phyloP scores from a whole-genome alignment of 2,797 vertebrate genomes.

The Fistularia tabacaria region DNA sequence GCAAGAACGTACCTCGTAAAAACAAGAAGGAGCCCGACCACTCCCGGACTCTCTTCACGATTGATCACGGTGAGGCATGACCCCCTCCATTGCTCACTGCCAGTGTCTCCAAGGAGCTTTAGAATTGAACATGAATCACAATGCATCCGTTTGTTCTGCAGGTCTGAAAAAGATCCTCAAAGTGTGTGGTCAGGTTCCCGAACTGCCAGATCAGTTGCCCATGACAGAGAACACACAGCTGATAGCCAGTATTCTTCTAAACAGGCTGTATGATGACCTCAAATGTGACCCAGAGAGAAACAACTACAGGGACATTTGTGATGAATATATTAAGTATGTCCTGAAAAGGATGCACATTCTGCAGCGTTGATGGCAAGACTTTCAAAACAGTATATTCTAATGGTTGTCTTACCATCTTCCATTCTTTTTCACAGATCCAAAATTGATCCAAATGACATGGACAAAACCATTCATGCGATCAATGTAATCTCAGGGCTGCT shows the following conservation, averaged over 20 bases:
- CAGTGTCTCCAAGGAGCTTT: too few species aligned
- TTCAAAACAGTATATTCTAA: neutral
- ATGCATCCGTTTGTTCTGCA: slow-evolving; percentile 42
- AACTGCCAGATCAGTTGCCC: slow-evolving; percentile 87
- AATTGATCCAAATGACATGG: slow-evolving; percentile 95
- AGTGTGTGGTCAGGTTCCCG: slow-evolving; percentile 91
- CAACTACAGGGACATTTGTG: slow-evolving; percentile 86
- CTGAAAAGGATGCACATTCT: neutral
- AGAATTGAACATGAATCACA: neutral
- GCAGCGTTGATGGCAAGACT: neutral
- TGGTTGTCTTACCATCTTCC: neutral
- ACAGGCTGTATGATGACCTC: slow-evolving; percentile 89
- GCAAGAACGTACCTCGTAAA: slow-evolving; percentile 88
- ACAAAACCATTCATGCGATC: slow-evolving; percentile 92
- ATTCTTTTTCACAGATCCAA: slow-evolving; percentile 75
- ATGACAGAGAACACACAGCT: slow-evolving; percentile 93
- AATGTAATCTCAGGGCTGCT: slow-evolving; percentile 90
- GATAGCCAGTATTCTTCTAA: slow-evolving; percentile 90
- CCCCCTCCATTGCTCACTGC: neutral
- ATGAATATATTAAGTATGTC: slow-evolving; percentile 90
- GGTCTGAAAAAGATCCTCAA: slow-evolving; percentile 95
- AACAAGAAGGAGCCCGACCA: slow-evolving; percentile 78
- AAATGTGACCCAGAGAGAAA: slow-evolving; percentile 89
- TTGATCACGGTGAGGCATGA: slow-evolving; percentile 83
- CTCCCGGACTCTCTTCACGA: slow-evolving; percentile 82